Percentiles rank a stretch among this genome's conserved stretches.
phyloP scores from a whole-genome alignment of 2,113 vertebrate species.

The Calidris pugnax region DNA sequence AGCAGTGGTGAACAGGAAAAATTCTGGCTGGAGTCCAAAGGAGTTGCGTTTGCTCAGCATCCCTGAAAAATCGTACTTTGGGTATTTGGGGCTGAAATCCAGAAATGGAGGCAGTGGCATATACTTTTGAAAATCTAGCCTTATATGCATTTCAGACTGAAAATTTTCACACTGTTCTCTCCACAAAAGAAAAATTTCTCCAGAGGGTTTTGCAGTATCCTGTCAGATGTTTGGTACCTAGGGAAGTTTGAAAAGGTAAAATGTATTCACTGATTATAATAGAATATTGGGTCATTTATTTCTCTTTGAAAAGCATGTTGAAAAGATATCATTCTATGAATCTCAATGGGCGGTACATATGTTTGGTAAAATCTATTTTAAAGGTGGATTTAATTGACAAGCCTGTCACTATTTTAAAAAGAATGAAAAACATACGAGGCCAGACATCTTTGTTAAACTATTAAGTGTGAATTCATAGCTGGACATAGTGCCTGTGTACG shows the following conservation, averaged over 20 bases:
- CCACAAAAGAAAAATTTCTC: not conserved
- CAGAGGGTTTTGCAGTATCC: not conserved
- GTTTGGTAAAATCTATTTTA: conserved; percentile 18
- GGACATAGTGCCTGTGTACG: not conserved
- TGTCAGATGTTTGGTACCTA: not conserved
- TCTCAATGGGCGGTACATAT: not conserved
- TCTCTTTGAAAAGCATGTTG: conserved; percentile 2
- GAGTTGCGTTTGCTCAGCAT: not conserved
- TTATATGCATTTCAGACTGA: not conserved
- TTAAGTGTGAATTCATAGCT: conserved; percentile 46
- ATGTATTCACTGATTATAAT: not conserved
- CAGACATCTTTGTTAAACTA: conserved; percentile 14
- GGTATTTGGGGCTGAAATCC: not conserved
- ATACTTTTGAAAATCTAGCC: not conserved
- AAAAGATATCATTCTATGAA: not conserved
- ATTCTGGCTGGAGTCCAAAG: not conserved
- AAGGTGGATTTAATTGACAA: conserved; percentile 50
- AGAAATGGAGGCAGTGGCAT: not conserved
- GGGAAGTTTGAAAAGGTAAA: not conserved
- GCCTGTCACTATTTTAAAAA: not conserved
- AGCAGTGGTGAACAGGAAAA: not conserved
- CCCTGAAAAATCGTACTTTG: not conserved
- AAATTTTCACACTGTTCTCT: not conserved
- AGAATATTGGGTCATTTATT: not conserved
- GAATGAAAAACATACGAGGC: conserved; percentile 25